Base-by-base conservation (phyloP, 2,797 vertebrate species). In the Sciurus carolinensis region DNA sequence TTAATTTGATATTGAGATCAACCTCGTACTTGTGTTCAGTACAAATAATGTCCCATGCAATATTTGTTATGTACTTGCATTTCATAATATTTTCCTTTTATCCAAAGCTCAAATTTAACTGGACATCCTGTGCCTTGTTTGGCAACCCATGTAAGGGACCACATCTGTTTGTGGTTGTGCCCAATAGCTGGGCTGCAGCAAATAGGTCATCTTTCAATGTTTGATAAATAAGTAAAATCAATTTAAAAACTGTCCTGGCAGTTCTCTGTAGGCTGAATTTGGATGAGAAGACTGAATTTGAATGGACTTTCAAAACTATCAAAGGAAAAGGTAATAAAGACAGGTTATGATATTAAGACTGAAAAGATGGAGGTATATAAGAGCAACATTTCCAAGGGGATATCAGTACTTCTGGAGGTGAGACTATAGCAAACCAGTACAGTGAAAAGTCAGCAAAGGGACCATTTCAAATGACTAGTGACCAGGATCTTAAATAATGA, bases 1-100 rank as follows among this genome's bases (percentile, higher is more conserved):
- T 95, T 79, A 47, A 50, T 73, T 86, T 87, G 36, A 59, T 50
- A 93, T 67, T 90, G 50, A 67, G 12, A 64, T 82, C 79, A 95
- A 69, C 64, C 67, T 79, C 14, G 28, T 80, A 3, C 9, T 69
- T 69, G 39, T 50, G 26, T 33, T 72, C 39, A n/a, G 10, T 75
- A 7, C 62, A 66, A 72, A 0, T 73, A 39, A 57, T 76, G 15
- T 42, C 54, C 39, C 39, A 30, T 62, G 6, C 6, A 62, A 85
- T 80, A 77, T 91, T 75, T 97, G n/a, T 4, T 47, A 14, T 8
- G 33, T 87, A 86, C 28, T 47, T 54, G 30, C 8, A 28, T 11
- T 75, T 72, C 36, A 39, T 47, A 42, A 28, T 30, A 59, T 73
- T 75, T 24, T 33, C 57, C 76, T 50, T 81, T 66, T 81, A 90